Evolutionary conservation across 2,113 vertebrate species (phyloP).

Genomic region (Chrysemys picta): DNA sequence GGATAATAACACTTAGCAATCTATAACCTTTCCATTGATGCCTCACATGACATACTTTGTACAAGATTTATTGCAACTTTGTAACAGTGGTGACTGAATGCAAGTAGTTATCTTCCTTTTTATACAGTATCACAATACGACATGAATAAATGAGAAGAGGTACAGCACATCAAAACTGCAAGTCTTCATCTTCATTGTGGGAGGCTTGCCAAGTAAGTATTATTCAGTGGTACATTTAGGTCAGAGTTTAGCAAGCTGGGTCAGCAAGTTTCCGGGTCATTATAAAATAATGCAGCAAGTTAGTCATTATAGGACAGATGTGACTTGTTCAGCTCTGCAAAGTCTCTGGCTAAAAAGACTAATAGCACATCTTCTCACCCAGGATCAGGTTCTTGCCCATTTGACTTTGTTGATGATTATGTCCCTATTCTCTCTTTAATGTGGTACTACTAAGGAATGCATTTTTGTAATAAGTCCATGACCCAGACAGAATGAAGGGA

Average conservation of each 20-base stretch:
- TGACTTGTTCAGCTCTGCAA: conserved; percentile 9
- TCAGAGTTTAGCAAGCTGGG: conserved; percentile 49
- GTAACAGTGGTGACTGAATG: no score
- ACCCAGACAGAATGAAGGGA: not conserved
- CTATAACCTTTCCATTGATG: no score
- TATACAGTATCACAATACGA: not conserved
- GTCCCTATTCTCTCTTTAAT: not conserved
- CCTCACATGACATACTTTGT: no score
- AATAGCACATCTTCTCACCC: not conserved
- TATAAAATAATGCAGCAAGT: conserved; percentile 30
- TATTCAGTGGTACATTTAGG: conserved; percentile 58
- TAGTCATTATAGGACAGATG: conserved; percentile 47
- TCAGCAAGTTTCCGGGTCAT: conserved; percentile 60
- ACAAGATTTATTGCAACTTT: no score
- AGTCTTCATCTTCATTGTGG: conserved; percentile 40
- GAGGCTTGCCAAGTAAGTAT: conserved; percentile 47
- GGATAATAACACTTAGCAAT: no score
- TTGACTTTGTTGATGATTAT: conserved; percentile 8
- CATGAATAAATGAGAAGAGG: conserved; percentile 23
- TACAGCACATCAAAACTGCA: conserved; percentile 40
- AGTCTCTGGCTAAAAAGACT: conserved; percentile 46
- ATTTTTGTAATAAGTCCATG: not conserved
- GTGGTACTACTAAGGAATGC: not conserved
- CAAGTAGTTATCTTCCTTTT: no score
- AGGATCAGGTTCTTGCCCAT: conserved; percentile 12